Conservation (phyloP, 1,140 invertebrate genomes). For the Harlomillsia oculata region DNA sequence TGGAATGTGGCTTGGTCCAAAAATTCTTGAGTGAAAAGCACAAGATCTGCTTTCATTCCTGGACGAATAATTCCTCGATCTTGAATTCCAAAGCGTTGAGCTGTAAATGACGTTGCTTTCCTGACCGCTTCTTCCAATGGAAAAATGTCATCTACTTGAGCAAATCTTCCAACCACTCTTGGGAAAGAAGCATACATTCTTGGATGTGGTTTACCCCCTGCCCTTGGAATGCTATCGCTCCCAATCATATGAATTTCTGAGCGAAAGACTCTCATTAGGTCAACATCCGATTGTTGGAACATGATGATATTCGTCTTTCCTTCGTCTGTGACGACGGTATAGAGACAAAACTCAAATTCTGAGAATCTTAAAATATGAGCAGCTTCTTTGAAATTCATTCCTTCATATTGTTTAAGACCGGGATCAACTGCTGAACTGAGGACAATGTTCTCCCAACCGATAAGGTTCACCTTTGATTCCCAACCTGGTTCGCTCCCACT, state of each 20-base stretch:
- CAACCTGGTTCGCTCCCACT: slow-evolving; percentile 24
- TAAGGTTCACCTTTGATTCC: slow-evolving; percentile 28
- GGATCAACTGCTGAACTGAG: slow-evolving; percentile 18
- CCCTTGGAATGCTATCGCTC: slow-evolving; percentile 29
- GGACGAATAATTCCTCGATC: slow-evolving; percentile 20
- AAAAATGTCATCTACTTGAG: slow-evolving; percentile 4
- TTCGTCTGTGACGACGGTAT: slow-evolving; percentile 12
- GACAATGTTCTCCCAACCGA: slow-evolving; percentile 30
- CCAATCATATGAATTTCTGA: slow-evolving; percentile 25
- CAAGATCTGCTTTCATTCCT: slow-evolving; percentile 25
- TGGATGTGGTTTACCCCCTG: slow-evolving; percentile 30
- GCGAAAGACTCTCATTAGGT: slow-evolving; percentile 17
- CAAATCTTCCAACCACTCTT: slow-evolving; percentile 21
- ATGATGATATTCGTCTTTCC: slow-evolving; percentile 31
- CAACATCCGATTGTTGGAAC: slow-evolving; percentile 24
- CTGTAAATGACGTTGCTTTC: slow-evolving; percentile 21
- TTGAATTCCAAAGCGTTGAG: slow-evolving; percentile 16
- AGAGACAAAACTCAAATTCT: slow-evolving; percentile 28
- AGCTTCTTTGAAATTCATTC: slow-evolving; percentile 12
- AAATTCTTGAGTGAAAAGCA: slow-evolving; percentile 19
- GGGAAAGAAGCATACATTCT: slow-evolving; percentile 27
- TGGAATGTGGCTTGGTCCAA: slow-evolving; percentile 22
- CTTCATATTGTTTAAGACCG: slow-evolving; percentile 15
- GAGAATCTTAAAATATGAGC: background rate
- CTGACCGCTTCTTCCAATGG: slow-evolving; percentile 25